These are phyloP conservation scores for Siniperca chuatsi DNA, from an alignment of 2,113 vertebrate species.

Conservation along the genomic window DNA sequence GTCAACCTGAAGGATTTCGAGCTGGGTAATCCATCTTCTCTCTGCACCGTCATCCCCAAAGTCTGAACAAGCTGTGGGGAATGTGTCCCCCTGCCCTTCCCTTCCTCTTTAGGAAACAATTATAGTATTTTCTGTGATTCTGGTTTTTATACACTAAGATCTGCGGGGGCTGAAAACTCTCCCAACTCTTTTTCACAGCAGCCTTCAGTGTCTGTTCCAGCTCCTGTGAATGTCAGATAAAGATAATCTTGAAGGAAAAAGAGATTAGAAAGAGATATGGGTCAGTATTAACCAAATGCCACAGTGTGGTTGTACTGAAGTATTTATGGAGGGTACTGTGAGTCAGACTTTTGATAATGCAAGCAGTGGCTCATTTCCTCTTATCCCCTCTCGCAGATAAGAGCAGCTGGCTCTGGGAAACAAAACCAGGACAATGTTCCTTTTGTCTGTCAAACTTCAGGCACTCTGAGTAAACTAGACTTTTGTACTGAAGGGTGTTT, in stretches of 20 bases:
- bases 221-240: constrained; percentile 17
- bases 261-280: constrained; percentile 29
- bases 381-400: constrained; percentile 40
- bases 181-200: neutral
- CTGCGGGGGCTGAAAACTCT: neutral
- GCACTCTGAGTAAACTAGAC: constrained; percentile 18
- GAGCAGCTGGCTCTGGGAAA: constrained; percentile 54
- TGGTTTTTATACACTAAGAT: neutral
- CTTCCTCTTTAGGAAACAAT: neutral
- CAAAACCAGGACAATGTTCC: constrained; percentile 57
- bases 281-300: constrained; percentile 42
- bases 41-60: neutral
- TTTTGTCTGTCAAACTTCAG: constrained; percentile 53
- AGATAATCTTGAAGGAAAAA: constrained; percentile 18
- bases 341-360: constrained; percentile 46
- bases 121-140: neutral
- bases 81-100: neutral
- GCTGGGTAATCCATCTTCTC: constrained; percentile 47
- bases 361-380: constrained; percentile 55
- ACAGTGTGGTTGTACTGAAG: constrained; percentile 17
- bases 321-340: constrained; percentile 43
- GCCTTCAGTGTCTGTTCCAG: constrained; percentile 6
- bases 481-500: neutral
- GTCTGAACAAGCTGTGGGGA: neutral
- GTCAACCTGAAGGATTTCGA: constrained; percentile 50